phyloP scores from a whole-genome alignment of 2,797 vertebrate genomes.

The Catamblyrhynchus diadema region DNA sequence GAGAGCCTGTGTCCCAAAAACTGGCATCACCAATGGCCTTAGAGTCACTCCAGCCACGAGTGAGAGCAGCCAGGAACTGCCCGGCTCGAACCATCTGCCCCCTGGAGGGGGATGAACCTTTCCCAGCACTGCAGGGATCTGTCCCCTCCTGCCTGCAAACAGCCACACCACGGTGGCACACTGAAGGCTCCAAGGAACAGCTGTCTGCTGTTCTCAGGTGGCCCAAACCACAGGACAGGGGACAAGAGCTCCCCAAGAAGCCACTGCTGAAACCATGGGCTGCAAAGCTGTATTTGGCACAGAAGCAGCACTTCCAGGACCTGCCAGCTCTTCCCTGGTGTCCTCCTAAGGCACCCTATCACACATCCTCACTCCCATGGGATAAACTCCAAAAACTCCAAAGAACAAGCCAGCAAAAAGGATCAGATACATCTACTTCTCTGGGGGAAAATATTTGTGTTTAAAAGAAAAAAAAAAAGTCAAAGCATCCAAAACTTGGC shows the following conservation, averaged over 20 bases:
- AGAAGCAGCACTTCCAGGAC: neutral
- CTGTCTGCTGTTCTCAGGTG: neutral
- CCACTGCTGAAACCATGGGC: neutral
- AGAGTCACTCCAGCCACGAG: neutral
- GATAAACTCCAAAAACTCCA: neutral
- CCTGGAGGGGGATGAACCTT: neutral
- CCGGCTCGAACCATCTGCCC: neutral
- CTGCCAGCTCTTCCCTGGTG: neutral
- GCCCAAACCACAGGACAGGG: neutral
- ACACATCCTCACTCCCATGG: rapidly evolving
- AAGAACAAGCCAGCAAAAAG: neutral
- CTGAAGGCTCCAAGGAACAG: neutral
- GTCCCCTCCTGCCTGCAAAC: neutral
- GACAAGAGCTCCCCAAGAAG: neutral
- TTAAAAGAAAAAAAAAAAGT: neutral
- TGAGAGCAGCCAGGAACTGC: neutral
- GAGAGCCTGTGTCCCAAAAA: rapidly evolving
- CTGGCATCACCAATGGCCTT: rapidly evolving
- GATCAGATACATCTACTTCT: neutral
- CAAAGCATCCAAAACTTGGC: neutral
- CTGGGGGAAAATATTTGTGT: neutral
- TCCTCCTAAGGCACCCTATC: neutral
- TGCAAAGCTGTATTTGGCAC: neutral
- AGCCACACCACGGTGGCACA: rapidly evolving
- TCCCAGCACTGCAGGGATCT: neutral